A percentile compares a stretch with the other conserved stretches of the same genome.
phyloP scores from a whole-genome alignment of 1,140 invertebrate genomes.

The Nymphalis io region DNA sequence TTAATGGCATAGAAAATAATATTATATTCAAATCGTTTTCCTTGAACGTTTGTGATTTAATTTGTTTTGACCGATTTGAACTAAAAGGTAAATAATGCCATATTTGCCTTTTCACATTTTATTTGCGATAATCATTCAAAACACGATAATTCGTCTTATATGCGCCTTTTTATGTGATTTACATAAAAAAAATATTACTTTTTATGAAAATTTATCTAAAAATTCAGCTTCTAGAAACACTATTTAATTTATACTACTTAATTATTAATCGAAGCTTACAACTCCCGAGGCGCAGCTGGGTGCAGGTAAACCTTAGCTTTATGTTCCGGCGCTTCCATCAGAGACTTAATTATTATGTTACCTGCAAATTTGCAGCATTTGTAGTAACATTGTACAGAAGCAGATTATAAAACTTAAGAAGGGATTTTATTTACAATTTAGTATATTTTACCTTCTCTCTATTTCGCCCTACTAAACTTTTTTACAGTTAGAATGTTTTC shows the following conservation, averaged over 20 bases:
- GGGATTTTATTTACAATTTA: background rate
- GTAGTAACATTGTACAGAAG: constrained; percentile 12
- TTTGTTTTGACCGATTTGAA: too few species aligned
- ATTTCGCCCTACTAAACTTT: too few species aligned
- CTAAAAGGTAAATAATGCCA: too few species aligned
- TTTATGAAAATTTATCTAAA: constrained; percentile 3
- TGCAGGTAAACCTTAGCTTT: constrained; percentile 62
- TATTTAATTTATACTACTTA: too few species aligned
- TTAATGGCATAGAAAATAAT: background rate
- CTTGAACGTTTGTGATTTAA: too few species aligned
- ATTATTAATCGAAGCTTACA: constrained; percentile 51
- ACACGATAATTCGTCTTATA: too few species aligned
- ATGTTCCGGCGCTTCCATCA: constrained; percentile 53
- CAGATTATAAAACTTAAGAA: background rate
- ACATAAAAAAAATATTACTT: background rate
- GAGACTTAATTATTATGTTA: constrained; percentile 61
- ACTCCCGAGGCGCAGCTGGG: constrained; percentile 58
- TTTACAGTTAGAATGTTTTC: too few species aligned
- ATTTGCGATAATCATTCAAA: too few species aligned
- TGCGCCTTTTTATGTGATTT: too few species aligned
- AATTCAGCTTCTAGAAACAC: constrained; percentile 19
- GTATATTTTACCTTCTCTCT: background rate
- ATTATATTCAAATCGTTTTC: too few species aligned
- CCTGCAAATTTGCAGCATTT: constrained; percentile 47
- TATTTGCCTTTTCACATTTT: too few species aligned